These are phyloP conservation scores for Mohoua ochrocephala DNA, from an alignment of 2,113 vertebrate species.

Conservation along the genomic window DNA sequence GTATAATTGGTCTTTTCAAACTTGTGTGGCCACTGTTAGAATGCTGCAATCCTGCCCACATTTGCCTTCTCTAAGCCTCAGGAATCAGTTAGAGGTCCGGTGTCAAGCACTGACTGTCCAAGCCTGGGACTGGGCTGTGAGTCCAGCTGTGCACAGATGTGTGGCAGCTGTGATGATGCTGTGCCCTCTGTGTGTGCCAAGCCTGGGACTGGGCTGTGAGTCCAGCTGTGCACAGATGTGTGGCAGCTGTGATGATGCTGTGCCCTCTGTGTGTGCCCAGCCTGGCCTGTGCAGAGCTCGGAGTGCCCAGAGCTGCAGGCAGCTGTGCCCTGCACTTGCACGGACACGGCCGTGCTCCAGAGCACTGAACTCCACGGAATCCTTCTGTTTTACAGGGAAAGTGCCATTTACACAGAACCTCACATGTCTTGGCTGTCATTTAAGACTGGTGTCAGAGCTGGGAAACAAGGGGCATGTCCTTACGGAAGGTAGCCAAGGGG, in stretches of 20 bases:
- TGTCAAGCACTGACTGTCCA: neutral
- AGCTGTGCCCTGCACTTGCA: neutral
- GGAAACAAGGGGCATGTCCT: accelerated
- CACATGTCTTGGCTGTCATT: accelerated
- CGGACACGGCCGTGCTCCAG: accelerated
- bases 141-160: neutral
- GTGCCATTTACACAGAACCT: accelerated
- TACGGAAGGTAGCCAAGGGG: neutral
- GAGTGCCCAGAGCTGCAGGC: neutral
- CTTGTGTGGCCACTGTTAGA: accelerated
- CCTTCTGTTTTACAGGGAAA: neutral
- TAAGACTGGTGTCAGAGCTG: neutral
- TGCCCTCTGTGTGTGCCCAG: neutral
- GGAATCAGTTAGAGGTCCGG: accelerated
- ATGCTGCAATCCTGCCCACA: neutral
- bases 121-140: accelerated
- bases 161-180: neutral
- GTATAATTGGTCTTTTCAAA: neutral
- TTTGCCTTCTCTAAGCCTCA: accelerated
- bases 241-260: neutral
- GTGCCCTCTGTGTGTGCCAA: neutral
- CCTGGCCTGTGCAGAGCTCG: accelerated
- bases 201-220: accelerated
- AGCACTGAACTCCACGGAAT: accelerated
- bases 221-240: neutral